Evolutionary conservation across 2,888 invertebrate genomes (phyloP).

Genomic region (Pristionchus japonicus): DNA sequence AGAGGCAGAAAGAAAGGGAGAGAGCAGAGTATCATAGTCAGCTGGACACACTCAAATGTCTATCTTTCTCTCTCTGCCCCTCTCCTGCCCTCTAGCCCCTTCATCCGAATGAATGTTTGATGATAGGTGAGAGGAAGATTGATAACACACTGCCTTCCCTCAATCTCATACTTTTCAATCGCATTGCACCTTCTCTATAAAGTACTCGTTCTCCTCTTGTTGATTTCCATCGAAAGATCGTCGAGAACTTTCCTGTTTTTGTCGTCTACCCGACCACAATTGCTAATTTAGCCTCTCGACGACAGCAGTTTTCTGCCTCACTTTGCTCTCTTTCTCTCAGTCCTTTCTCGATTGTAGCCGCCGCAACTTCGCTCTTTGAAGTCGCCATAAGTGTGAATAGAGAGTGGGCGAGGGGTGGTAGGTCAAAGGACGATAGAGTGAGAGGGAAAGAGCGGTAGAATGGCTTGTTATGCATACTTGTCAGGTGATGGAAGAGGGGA

Average conservation of each 20-base stretch:
- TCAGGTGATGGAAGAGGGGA: conserved; percentile 18
- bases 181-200: background rate
- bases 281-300: conserved; percentile 1
- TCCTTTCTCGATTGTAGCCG: background rate
- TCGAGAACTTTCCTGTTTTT: background rate
- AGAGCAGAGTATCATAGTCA: conserved; percentile 16
- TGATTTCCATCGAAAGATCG: background rate
- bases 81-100: background rate
- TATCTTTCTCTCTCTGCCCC: conserved; percentile 11
- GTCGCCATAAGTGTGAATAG: background rate
- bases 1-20: background rate
- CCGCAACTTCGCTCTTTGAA: background rate
- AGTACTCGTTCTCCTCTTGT: background rate
- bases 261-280: background rate
- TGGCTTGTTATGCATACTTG: conserved; percentile 37
- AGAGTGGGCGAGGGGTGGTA: background rate
- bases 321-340: too few species aligned
- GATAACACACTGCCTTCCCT: background rate
- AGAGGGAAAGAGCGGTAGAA: conserved; percentile 19
- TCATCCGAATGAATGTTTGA: conserved; percentile 6
- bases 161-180: background rate
- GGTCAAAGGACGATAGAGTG: background rate
- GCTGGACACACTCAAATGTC: conserved; percentile 6
- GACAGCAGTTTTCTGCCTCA: background rate
- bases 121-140: conserved; percentile 16